Evolutionary conservation across 37 sponge, comb jelly and placozoan genomes (phyloP).

Genomic region (Halichondria panicea): DNA sequence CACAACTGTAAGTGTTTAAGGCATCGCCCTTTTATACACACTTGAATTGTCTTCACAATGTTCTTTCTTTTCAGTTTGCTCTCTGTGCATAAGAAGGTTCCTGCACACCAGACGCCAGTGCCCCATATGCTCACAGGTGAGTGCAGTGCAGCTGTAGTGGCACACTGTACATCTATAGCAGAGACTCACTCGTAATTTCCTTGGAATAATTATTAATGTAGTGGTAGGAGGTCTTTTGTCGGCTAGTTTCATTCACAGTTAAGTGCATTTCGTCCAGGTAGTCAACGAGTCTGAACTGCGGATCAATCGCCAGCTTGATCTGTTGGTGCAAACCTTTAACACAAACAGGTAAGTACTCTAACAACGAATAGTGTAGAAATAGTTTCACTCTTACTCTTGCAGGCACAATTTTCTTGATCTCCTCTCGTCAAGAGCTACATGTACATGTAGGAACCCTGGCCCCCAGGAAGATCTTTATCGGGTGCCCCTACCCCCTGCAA

Average conservation of each 20-base stretch:
- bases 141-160: neutral
- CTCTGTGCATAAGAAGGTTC: constrained; percentile 53
- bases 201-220: neutral
- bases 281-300: constrained; percentile 8
- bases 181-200: neutral
- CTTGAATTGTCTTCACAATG: neutral
- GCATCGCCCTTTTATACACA: neutral
- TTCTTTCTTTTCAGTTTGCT: constrained; percentile 33
- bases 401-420: too few species aligned
- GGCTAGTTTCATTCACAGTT: too few species aligned
- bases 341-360: constrained; percentile 25
- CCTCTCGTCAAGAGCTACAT: too few species aligned
- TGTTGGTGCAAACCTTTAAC: constrained; percentile 19
- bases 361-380: too few species aligned
- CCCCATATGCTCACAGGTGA: constrained; percentile 37
- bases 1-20: constrained; percentile 44
- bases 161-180: neutral
- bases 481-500: neutral
- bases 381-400: too few species aligned
- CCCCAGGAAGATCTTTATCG: too few species aligned
- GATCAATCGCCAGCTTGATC: constrained; percentile 30
- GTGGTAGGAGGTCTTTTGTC: too few species aligned
- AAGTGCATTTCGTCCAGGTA: too few species aligned
- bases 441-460: too few species aligned
- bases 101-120: constrained; percentile 17